Conservation (phyloP, 1,140 invertebrate species). For the Acyrthosiphon pisum region DNA sequence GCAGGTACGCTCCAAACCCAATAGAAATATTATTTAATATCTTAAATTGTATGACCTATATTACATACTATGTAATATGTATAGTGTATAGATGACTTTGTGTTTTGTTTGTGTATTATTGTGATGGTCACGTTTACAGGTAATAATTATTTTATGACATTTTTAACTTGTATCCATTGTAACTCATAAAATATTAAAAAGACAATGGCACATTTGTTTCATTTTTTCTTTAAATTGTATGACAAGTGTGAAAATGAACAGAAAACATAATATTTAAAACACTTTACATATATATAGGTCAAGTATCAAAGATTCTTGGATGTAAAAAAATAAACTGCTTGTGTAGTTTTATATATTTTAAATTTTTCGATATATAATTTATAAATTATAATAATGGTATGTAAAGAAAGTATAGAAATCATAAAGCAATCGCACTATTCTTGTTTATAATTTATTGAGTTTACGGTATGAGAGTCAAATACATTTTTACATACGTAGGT, state of each 20-base stretch:
- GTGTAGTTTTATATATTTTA: not conserved
- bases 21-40: not conserved
- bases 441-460: not conserved
- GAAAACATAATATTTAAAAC: not conserved
- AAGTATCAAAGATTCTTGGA: not conserved
- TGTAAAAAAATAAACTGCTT: not conserved
- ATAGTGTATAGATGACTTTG: not conserved
- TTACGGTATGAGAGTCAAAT: not conserved
- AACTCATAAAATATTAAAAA: not conserved
- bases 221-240: not conserved
- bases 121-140: not conserved
- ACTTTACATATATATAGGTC: not conserved
- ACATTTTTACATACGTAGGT: not conserved
- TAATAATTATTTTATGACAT: not conserved
- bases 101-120: not conserved
- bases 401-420: not conserved
- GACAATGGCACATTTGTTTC: not conserved
- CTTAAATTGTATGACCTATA: not conserved
- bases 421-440: not conserved
- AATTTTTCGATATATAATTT: not conserved
- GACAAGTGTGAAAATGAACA: not conserved
- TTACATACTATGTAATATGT: too few relatives aligned
- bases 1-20: not conserved
- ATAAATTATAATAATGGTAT: not conserved
- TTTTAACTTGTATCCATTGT: not conserved